Percentiles rank a stretch among this genome's conserved stretches.
phyloP scores from a whole-genome alignment of 2,113 vertebrate species.

The Albula goreensis region DNA sequence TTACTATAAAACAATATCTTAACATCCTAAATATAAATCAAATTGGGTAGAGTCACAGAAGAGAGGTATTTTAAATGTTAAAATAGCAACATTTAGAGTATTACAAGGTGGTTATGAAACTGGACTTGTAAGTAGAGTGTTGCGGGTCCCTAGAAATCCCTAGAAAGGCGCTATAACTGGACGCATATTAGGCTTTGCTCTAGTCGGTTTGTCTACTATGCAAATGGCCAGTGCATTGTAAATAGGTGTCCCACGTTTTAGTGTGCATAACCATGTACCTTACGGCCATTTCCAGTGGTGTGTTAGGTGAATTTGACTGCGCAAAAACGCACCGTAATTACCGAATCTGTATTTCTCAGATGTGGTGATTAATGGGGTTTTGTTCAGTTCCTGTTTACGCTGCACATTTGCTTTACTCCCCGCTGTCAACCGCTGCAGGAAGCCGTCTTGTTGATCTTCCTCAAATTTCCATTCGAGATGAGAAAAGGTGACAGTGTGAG shows the following conservation, averaged over 20 bases:
- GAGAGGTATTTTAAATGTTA: too few species aligned
- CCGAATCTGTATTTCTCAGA: background rate
- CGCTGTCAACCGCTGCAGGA: background rate
- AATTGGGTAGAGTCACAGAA: background rate
- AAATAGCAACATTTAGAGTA: background rate
- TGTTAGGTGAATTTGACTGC: background rate
- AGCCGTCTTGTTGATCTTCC: background rate
- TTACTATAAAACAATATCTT: background rate
- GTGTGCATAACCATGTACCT: too few species aligned
- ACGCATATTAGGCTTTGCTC: too few species aligned
- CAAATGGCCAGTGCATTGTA: too few species aligned
- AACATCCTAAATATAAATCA: background rate
- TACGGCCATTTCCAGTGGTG: background rate
- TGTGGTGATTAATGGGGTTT: background rate
- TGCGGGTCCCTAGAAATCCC: background rate
- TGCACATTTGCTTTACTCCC: background rate
- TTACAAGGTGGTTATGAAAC: background rate
- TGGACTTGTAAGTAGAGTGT: background rate
- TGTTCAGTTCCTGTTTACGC: background rate
- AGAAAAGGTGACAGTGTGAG: constrained; percentile 1
- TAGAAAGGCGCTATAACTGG: too few species aligned
- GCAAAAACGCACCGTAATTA: background rate
- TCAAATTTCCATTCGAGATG: constrained; percentile 6
- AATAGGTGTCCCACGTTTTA: too few species aligned
- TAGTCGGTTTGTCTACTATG: too few species aligned